Percentiles rank a stretch among this genome's conserved stretches.
phyloP scores from a whole-genome alignment of 2,888 invertebrate species.

The Andrena marginata region DNA sequence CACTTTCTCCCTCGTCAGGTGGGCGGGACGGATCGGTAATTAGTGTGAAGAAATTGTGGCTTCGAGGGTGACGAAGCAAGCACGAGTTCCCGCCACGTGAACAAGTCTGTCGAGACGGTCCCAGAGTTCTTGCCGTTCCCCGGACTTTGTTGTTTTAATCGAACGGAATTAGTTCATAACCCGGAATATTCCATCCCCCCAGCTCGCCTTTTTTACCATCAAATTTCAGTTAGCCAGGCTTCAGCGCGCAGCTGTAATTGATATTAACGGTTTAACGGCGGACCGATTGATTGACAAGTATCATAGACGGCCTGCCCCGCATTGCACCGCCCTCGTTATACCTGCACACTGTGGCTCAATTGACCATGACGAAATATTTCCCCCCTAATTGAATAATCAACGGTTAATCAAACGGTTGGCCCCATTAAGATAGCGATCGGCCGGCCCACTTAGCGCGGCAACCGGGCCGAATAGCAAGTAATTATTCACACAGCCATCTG shows the following conservation, averaged over 20 bases:
- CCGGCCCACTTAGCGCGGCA: conserved; percentile 59
- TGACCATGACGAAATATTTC: conserved; percentile 69
- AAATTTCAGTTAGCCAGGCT: conserved; percentile 2
- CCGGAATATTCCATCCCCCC: not conserved
- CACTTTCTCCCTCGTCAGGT: conserved; percentile 66
- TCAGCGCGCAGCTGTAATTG: not conserved
- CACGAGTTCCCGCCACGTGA: conserved; percentile 65
- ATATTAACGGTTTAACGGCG: not conserved
- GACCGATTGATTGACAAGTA: conserved; percentile 50
- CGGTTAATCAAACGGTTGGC: conserved; percentile 68
- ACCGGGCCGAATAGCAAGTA: conserved; percentile 58
- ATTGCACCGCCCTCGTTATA: conserved; percentile 52
- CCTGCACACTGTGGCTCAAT: conserved; percentile 59
- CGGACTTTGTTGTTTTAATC: conserved; percentile 62
- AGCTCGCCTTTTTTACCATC: not conserved
- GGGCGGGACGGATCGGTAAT: conserved; percentile 67
- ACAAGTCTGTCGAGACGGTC: conserved; percentile 59
- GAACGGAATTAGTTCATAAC: conserved; percentile 63
- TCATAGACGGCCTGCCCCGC: conserved; percentile 9
- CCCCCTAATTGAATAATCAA: conserved; percentile 72
- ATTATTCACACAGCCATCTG: conserved; percentile 69
- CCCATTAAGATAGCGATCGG: conserved; percentile 70
- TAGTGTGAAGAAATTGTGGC: conserved; percentile 66
- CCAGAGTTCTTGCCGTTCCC: conserved; percentile 56
- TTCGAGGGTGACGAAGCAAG: conserved; percentile 69